Evolutionary conservation across 2,113 vertebrate genomes (phyloP), one percentile per base, ranked within the genome.

Genomic region (Anser brachyrhynchus): DNA sequence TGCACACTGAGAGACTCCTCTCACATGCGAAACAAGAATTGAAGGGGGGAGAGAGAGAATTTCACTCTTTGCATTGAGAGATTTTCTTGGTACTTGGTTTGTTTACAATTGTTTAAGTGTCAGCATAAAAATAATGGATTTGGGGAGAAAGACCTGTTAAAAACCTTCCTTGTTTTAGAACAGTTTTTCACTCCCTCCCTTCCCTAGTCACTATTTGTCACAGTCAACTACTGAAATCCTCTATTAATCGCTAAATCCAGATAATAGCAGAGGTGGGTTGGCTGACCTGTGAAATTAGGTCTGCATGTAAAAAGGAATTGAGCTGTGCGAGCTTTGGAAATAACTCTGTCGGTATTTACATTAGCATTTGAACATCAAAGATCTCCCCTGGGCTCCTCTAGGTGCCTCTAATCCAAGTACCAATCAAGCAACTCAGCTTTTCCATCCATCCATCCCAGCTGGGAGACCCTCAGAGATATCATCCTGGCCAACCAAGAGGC

Each of bases 201-300:
- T 92, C 62, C 58, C 79, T 8, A 61, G 82, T 75, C 72, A 73
- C 80, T 84, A 57, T 95, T 92, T 96, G 88, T 86, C 62, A 89
- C 49, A 91, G 78, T 89, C 82, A 92, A 69, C 77, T 90, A 95
- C 92, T 87, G 92, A 97, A 91, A 95, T 94, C 84, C 92, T 86
- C 73, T 80, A 72, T 94, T 80, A 93, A 82, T 91, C 85, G 92
- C 87, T 84, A 96, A 93, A 95, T 96, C 88, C 91, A 87, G 91
- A 83, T 95, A 88, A 93, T 90, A 70, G 80, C 52, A 9, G 90
- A 96, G 64, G 94, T 90, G 78, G 83, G 91, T 75, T 87, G 94
- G 78, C 91, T 96, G 92, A 91, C 94, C 87, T 93, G 90, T 92
- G 96, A 96, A 95, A 96, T 95, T 86, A 96, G 95, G 97, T 95